Conservation (phyloP, 1,140 invertebrate genomes). For the Saxidomus purpurata region DNA sequence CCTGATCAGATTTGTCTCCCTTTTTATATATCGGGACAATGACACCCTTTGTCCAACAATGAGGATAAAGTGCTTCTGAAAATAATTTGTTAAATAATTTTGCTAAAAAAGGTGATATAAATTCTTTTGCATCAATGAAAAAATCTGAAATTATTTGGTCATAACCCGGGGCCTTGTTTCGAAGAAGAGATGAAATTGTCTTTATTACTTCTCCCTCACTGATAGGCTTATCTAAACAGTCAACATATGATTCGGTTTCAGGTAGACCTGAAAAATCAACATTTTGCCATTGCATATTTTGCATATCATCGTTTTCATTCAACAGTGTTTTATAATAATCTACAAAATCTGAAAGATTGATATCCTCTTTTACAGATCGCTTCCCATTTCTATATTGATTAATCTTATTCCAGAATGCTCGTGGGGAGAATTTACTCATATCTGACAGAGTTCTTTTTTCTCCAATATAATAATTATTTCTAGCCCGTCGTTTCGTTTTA, state of each 20-base stretch:
- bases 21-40: slow-evolving; percentile 25
- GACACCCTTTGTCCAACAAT: neutral
- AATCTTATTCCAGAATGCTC: neutral
- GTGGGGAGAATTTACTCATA: neutral
- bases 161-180: neutral
- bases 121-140: slow-evolving; percentile 29
- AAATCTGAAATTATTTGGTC: neutral
- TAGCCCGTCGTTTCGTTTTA: neutral
- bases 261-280: neutral
- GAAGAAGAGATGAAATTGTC: neutral
- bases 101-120: slow-evolving; percentile 11
- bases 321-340: neutral
- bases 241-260: neutral
- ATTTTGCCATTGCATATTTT: too few species aligned
- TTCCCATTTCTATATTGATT: neutral
- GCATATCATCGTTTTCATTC: neutral
- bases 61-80: neutral
- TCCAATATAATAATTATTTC: neutral
- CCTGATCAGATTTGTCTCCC: neutral
- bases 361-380: neutral
- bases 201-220: neutral
- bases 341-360: neutral
- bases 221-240: neutral
- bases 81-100: slow-evolving; percentile 29
- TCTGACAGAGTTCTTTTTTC: neutral